These are phyloP conservation scores for Augochlorella aurata DNA, from an alignment of 2,888 invertebrate species.

Conservation along the genomic window DNA sequence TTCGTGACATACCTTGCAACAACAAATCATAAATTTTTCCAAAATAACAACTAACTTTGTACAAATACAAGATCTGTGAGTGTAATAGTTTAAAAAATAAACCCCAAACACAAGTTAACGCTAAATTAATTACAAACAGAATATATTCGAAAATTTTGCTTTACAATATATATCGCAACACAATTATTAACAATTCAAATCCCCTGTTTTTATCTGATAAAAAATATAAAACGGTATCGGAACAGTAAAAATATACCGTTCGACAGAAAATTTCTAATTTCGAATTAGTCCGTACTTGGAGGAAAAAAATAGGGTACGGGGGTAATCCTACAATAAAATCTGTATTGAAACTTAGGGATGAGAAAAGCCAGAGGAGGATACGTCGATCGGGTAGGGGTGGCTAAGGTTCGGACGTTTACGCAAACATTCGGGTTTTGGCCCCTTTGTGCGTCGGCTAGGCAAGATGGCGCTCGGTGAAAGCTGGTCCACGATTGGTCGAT, in stretches of 20 bases:
- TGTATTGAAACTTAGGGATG: conserved; percentile 66
- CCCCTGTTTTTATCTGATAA: neutral
- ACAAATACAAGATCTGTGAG: no score
- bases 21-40: neutral
- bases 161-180: neutral
- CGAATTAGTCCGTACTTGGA: conserved; percentile 25
- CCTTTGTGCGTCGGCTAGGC: conserved; percentile 69
- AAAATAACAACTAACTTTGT: neutral
- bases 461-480: conserved; percentile 73
- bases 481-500: conserved; percentile 69
- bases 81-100: neutral
- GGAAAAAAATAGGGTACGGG: conserved; percentile 5
- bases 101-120: neutral
- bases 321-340: conserved; percentile 64
- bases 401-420: conserved; percentile 67
- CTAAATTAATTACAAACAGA: neutral
- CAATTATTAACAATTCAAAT: conserved; percentile 2
- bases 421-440: conserved; percentile 63
- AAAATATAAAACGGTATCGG: neutral
- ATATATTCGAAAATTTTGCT: neutral
- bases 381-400: conserved; percentile 63
- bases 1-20: neutral
- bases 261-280: conserved; percentile 15
- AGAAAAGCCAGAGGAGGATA: conserved; percentile 62
- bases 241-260: neutral